These are phyloP conservation scores for Leucoraja erinaceus DNA, from an alignment of 2,113 vertebrate species.

Conservation along the genomic window DNA sequence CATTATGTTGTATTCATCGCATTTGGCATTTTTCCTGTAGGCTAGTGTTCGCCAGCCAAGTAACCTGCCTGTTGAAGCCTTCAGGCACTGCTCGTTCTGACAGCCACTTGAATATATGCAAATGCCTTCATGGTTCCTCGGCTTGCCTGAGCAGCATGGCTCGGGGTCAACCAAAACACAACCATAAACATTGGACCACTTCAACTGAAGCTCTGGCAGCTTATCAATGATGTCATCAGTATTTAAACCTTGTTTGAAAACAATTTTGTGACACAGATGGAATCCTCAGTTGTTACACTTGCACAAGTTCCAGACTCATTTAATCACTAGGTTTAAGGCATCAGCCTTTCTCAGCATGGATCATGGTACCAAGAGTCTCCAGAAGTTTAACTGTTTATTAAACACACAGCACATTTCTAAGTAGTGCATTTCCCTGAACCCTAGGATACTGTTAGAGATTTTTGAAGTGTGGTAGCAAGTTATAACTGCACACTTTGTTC, in stretches of 20 bases:
- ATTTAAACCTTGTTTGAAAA: not conserved
- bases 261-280: not conserved
- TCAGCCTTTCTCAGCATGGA: not conserved
- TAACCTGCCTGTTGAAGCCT: not conserved
- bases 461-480: not conserved
- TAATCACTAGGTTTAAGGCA: not conserved
- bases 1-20: not conserved
- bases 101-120: not conserved
- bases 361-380: not conserved
- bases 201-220: not conserved
- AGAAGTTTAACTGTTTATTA: slow-evolving; percentile 5
- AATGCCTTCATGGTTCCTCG: not conserved
- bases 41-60: not conserved
- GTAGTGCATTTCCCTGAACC: not conserved
- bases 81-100: not conserved
- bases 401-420: not conserved
- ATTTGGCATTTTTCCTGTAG: not conserved
- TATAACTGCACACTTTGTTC: not conserved
- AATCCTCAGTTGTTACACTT: not conserved
- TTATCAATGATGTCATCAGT: not conserved
- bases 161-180: not conserved
- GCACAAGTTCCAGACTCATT: not conserved
- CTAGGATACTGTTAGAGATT: not conserved
- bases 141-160: not conserved
- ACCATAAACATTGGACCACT: not conserved